A percentile compares a stretch with the other conserved stretches of the same genome.
These are phyloP conservation scores for Polypedilum pembai DNA, from an alignment of 1,140 invertebrate genomes.

Conservation along the genomic window DNA sequence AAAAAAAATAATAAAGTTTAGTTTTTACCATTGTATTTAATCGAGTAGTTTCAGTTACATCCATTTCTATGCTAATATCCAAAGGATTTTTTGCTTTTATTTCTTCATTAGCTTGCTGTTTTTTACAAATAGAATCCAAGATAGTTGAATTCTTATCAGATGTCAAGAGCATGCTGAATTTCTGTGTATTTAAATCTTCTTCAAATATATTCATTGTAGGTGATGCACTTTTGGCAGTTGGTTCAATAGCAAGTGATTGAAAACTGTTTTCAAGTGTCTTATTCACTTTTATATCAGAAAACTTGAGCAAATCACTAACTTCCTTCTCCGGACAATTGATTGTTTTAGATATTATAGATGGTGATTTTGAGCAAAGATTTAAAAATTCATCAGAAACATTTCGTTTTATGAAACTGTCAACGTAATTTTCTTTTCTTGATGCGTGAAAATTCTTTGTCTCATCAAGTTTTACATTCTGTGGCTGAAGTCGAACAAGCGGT, in stretches of 20 bases:
- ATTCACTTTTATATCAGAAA: not conserved
- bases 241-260: not conserved
- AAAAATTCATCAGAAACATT: conserved; percentile 8
- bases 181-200: conserved; percentile 39
- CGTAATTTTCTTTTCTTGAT: not conserved
- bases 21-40: not conserved
- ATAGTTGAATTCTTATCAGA: conserved; percentile 42
- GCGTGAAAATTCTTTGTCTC: not conserved
- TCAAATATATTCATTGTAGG: conserved; percentile 34
- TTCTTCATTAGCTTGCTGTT: not conserved
- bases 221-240: not conserved
- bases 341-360: not conserved
- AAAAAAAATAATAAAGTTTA: not conserved
- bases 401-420: not conserved
- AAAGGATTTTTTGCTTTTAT: not conserved
- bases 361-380: not conserved
- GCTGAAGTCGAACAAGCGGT: not conserved
- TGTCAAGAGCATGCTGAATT: conserved; percentile 38
- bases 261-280: not conserved
- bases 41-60: not conserved
- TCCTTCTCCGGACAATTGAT: not conserved
- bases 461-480: not conserved
- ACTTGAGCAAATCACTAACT: not conserved
- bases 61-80: conserved; percentile 22
- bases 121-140: conserved; percentile 30